Evolutionary conservation across 2,113 vertebrate genomes (phyloP).

Genomic region (Chamaea fasciata): DNA sequence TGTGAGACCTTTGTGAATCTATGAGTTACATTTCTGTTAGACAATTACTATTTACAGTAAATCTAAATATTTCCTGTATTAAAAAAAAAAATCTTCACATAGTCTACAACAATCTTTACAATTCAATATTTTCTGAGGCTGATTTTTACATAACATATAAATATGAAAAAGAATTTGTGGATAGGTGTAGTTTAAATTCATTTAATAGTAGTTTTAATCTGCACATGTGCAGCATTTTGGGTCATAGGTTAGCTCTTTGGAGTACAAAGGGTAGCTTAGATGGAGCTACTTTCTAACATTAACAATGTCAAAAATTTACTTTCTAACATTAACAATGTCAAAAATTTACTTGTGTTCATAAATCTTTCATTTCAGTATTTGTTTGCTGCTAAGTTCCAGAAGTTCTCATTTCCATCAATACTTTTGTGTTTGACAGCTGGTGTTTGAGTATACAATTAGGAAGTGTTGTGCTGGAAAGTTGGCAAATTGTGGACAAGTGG

Average conservation of each 20-base stretch:
- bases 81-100: background rate
- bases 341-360: background rate
- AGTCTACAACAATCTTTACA: background rate
- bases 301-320: background rate
- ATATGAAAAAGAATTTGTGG: background rate
- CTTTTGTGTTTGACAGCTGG: background rate
- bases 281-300: background rate
- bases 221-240: background rate
- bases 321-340: background rate
- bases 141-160: background rate
- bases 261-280: background rate
- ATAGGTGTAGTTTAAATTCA: background rate
- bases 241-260: background rate
- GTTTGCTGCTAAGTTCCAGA: background rate
- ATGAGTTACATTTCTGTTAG: background rate
- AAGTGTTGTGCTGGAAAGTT: background rate
- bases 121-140: background rate
- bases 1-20: background rate
- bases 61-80: background rate
- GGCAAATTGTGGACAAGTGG: background rate
- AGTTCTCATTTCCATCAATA: background rate
- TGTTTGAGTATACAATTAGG: background rate
- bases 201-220: background rate
- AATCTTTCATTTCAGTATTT: slow-evolving; percentile 1
- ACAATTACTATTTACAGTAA: background rate